Evolutionary conservation across 2,888 invertebrate genomes (phyloP), one percentile per base, ranked within the genome.

Genomic region (Isotomurus palustris): DNA sequence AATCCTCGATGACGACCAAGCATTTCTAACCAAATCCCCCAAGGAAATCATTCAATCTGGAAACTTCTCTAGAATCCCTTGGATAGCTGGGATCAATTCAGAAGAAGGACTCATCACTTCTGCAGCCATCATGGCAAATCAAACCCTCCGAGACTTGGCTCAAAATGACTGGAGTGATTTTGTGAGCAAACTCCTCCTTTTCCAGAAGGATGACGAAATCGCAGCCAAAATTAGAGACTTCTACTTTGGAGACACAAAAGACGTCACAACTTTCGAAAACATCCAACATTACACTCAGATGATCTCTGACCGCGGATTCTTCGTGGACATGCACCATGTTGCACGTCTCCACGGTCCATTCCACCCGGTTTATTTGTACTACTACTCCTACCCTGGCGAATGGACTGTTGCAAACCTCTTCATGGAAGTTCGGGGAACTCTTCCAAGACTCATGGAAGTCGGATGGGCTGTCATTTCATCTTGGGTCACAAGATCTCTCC

Each of bases 51-150:
- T 80, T 17, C 67, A 71, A 48, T 65, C 67, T 21, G 78, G 78
- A 14, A 72, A 73, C 17, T 78, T 78, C 47, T 69, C 70, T 4
- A 72, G 75, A 14, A 73, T 81, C 2, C 80, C 81, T 2, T 78
- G 77, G 76, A 76, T 81, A 63, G 72, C 76, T 14, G 79, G 80
- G 4, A 72, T 74, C 1, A 77, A 78, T 8, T 73, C 76, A 1
- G 72, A 76, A 5, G 81, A 81, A 67, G 81, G 81, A 21, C 76
- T 78, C 4, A 74, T 81, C 6, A 74, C 78, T 44, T 77, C 76
- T n/a, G 73, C 72, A 61, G 64, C 64, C 6, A 57, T 64, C n/a
- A 59, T 64, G 59, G 64, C 61, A 22, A 64, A 64, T 44, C 32
- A 41, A 41, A 59, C 64, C 10, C 56, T 64, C 54, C 56, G 44